phyloP scores from a whole-genome alignment of 2,888 invertebrate genomes.

The Didymodactylos carnosus region DNA sequence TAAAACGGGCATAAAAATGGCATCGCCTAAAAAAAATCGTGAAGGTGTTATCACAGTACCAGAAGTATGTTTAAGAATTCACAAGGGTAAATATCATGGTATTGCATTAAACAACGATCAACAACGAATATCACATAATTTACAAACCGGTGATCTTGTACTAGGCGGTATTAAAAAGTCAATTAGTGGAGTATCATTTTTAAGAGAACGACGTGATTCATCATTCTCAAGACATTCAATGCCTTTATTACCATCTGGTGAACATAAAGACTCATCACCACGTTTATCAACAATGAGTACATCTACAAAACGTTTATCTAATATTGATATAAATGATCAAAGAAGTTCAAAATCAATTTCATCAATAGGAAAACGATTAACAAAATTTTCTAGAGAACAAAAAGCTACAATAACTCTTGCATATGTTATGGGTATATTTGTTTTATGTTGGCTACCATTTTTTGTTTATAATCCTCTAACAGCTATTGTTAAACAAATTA shows the following conservation, averaged over 20 bases:
- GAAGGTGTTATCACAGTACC: neutral
- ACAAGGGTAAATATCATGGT: conserved; percentile 51
- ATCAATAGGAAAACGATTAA: neutral
- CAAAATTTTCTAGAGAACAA: neutral
- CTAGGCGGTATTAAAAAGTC: neutral
- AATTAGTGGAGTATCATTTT: neutral
- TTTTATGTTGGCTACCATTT: neutral
- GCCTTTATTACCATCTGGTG: neutral
- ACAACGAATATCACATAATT: neutral
- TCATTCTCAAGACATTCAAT: neutral
- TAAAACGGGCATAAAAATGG: conserved; percentile 7
- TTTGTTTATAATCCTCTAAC: neutral
- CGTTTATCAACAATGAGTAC: neutral
- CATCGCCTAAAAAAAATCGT: neutral
- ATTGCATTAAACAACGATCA: neutral
- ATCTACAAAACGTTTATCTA: neutral
- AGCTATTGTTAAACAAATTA: neutral
- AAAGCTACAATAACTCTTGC: neutral
- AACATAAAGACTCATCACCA: too few relatives aligned
- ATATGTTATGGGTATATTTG: neutral
- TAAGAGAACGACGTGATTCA: neutral
- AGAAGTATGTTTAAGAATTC: conserved; percentile 49
- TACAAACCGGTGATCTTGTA: neutral
- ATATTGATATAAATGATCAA: neutral
- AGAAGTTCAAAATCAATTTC: neutral